Conservation (phyloP, 35 echinoderm and acorn worm species). For the Ophiothrix spiculata region DNA sequence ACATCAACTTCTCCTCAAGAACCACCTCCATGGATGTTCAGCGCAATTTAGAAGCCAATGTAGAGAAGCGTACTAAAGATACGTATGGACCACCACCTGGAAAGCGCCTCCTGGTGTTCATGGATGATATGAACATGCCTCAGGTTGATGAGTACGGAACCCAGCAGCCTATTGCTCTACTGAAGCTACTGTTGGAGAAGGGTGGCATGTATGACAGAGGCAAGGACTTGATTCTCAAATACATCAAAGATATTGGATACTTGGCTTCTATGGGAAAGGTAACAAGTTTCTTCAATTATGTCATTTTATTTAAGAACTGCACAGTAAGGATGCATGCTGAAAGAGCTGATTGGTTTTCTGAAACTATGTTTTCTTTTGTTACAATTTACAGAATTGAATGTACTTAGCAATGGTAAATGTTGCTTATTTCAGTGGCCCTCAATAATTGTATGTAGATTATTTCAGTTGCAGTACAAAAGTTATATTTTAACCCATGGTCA, state of each 20-base stretch:
- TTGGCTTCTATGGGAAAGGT: slow-evolving; percentile 95
- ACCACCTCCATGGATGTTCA: slow-evolving; percentile 99
- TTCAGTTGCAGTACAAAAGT: too few relatives aligned
- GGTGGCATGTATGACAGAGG: slow-evolving; percentile 99
- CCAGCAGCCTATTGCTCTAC: slow-evolving; percentile 94
- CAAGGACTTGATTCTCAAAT: slow-evolving; percentile 94
- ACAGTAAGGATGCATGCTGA: too few relatives aligned
- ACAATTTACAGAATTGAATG: too few relatives aligned
- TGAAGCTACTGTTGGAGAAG: slow-evolving; percentile 95
- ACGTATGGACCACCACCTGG: slow-evolving; percentile 96
- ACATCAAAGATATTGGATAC: slow-evolving; percentile 95
- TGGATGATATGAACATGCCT: slow-evolving; percentile 99
- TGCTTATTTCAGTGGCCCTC: too few relatives aligned
- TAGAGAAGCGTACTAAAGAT: slow-evolving; percentile 98
- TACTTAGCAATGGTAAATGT: too few relatives aligned
- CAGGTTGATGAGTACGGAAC: slow-evolving; percentile 93
- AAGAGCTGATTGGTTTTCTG: too few relatives aligned
- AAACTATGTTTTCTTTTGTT: too few relatives aligned
- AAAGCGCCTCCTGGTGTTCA: slow-evolving; percentile 85
- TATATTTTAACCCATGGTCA: too few relatives aligned
- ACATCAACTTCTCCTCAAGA: slow-evolving; percentile 99
- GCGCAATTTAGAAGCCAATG: slow-evolving; percentile 97
- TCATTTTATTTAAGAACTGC: too few relatives aligned
- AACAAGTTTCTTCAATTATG: too few relatives aligned
- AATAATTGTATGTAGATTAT: too few relatives aligned